phyloP scores from a whole-genome alignment of 2,888 invertebrate genomes.

The Microctonus hyperodae region DNA sequence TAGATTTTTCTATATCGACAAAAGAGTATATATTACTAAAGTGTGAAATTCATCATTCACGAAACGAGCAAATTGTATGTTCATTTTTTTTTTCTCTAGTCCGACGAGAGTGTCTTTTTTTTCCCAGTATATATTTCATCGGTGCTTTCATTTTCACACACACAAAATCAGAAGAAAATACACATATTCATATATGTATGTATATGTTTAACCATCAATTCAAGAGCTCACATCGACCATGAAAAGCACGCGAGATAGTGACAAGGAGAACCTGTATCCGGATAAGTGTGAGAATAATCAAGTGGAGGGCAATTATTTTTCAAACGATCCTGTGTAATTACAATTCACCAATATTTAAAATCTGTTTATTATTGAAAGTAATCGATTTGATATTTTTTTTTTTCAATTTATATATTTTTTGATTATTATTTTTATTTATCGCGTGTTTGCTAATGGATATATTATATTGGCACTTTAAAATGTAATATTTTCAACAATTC shows the following conservation, averaged over 20 bases:
- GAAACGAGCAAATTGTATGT: neutral
- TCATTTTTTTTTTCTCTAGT: neutral
- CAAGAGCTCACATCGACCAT: conserved; percentile 2
- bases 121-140: neutral
- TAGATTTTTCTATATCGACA: too few relatives aligned
- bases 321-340: conserved; percentile 23
- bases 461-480: too few relatives aligned
- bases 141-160: too few relatives aligned
- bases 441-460: too few relatives aligned
- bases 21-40: neutral
- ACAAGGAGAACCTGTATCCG: conserved; percentile 50
- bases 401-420: conserved; percentile 1
- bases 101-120: neutral
- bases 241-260: conserved; percentile 36
- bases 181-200: neutral
- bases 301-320: conserved; percentile 11
- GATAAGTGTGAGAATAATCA: conserved; percentile 31
- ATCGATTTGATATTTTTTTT: conserved; percentile 14
- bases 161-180: too few relatives aligned
- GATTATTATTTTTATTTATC: neutral
- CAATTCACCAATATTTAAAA: neutral
- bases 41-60: neutral
- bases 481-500: neutral
- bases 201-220: neutral
- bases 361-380: neutral